Percentiles rank a stretch among this genome's conserved stretches.
Evolutionary conservation across 2,888 invertebrate species (phyloP).

Genomic region (Tipula confusa): DNA sequence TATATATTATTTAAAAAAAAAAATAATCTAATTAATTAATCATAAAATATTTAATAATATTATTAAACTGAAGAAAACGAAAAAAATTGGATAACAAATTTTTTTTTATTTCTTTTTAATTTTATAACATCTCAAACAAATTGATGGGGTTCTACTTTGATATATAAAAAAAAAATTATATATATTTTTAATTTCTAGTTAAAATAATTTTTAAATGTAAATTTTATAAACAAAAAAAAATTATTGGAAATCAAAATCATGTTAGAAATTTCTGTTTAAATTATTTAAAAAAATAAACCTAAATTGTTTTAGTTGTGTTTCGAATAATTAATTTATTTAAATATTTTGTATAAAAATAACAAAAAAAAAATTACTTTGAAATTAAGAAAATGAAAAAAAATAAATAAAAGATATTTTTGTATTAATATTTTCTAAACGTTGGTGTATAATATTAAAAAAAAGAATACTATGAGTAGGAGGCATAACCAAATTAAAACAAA

Average conservation of each 20-base stretch:
- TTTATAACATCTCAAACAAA: background rate
- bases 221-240: constrained; percentile 16
- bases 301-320: constrained; percentile 28
- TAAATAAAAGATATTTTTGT: constrained; percentile 60
- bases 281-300: background rate
- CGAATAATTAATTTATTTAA: constrained; percentile 25
- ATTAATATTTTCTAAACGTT: constrained; percentile 57
- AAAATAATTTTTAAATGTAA: constrained; percentile 28
- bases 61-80: background rate
- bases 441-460: constrained; percentile 47
- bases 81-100: background rate
- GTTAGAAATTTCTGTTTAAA: background rate
- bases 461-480: constrained; percentile 31
- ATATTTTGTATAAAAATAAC: constrained; percentile 30
- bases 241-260: constrained; percentile 5
- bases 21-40: background rate
- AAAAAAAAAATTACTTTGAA: constrained; percentile 52
- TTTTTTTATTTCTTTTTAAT: background rate
- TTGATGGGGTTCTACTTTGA: constrained; percentile 30
- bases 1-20: background rate
- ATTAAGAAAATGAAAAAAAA: constrained; percentile 50
- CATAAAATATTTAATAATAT: background rate
- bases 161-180: background rate
- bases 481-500: constrained; percentile 32
- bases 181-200: constrained; percentile 26